Base-by-base conservation (phyloP, 2,888 invertebrate genomes). In the Cheilosia scutellata region DNA sequence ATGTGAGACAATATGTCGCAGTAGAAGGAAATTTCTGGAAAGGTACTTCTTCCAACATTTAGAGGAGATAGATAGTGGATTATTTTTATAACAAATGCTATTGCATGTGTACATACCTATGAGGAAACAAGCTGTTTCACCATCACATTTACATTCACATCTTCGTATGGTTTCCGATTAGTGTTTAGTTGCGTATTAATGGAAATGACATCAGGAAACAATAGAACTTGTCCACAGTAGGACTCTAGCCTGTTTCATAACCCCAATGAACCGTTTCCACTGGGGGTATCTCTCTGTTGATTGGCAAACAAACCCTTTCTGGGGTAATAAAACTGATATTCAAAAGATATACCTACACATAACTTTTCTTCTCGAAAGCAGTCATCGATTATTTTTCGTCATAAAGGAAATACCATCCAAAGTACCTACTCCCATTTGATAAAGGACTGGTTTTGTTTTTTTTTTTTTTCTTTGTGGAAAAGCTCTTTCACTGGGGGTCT, bases 271-370 rank as follows among this genome's bases (percentile, higher is more conserved):
- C 16, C 49, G 31, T 25, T 63, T 49, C 25, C 37, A 51, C 11
- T 16, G n/a, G 37, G 4, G 40, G 71, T 66, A 37, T 25, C 37
- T n/a, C 11, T 63, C 74, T 68, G 68, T 78, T 65, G 78, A 77
- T 82, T 83, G 82, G 77, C 77, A 72, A 83, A 77, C 82, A 83
- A 72, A 57, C 66, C 77, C 72, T 65, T 66, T 83, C 77, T 71
- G 29, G 60, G 57, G 70, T 65, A 68, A 77, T 82, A 82, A 77
- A 83, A 78, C 37, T 68, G 47, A 44, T 57, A 57, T 66, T 72
- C 55, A 58, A 55, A 55, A 57, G 62, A 72, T 62, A 68, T 49
- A 49, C n/a, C n/a, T n/a, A n/a, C n/a, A n/a, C 44, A 40, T 68
- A 57, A 47, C 44, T 44, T 49, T 55, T 58, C 37, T 68, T 16